A percentile compares a stretch with the other conserved stretches of the same genome.
These are phyloP conservation scores for Pollenia amentaria DNA, from an alignment of 2,888 invertebrate species.

Conservation along the genomic window DNA sequence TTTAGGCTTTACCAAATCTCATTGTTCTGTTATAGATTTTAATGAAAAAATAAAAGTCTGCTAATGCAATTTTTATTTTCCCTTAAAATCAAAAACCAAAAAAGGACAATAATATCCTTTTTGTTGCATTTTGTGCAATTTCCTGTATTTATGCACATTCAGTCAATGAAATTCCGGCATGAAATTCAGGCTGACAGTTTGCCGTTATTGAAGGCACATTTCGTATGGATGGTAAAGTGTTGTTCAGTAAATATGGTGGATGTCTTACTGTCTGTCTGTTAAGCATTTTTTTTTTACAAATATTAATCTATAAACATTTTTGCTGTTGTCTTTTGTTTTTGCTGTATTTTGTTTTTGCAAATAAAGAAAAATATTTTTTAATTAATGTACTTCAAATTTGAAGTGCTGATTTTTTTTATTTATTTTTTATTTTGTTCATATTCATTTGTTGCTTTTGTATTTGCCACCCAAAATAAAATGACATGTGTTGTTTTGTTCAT, in stretches of 20 bases:
- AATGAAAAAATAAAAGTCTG: conserved; percentile 67
- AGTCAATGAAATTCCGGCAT: conserved; percentile 45
- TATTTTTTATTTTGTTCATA: conserved; percentile 41
- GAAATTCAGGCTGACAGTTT: conserved; percentile 19
- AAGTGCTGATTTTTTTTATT: conserved; percentile 57
- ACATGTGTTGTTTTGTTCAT: conserved; percentile 63
- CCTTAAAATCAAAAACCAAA: conserved; percentile 39
- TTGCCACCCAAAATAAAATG: conserved; percentile 57
- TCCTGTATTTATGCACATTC: conserved; percentile 47
- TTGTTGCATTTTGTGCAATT: conserved; percentile 51
- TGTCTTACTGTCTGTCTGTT: not conserved
- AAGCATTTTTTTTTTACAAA: conserved; percentile 4
- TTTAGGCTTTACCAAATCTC: conserved; percentile 2
- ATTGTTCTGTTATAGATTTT: conserved; percentile 47
- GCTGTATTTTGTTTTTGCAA: conserved; percentile 21
- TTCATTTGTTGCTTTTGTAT: conserved; percentile 59
- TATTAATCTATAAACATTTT: conserved; percentile 41
- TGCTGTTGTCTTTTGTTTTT: not conserved
- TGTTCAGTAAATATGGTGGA: not conserved
- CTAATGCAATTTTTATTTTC: conserved; percentile 61
- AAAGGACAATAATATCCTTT: conserved; percentile 18
- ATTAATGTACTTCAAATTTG: conserved; percentile 73
- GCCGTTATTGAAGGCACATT: not conserved
- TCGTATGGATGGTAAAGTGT: not conserved
- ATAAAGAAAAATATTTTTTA: conserved; percentile 72